Percentiles rank a stretch among this genome's conserved stretches.
phyloP scores from a whole-genome alignment of 2,888 invertebrate species.

The Patella caerulea region DNA sequence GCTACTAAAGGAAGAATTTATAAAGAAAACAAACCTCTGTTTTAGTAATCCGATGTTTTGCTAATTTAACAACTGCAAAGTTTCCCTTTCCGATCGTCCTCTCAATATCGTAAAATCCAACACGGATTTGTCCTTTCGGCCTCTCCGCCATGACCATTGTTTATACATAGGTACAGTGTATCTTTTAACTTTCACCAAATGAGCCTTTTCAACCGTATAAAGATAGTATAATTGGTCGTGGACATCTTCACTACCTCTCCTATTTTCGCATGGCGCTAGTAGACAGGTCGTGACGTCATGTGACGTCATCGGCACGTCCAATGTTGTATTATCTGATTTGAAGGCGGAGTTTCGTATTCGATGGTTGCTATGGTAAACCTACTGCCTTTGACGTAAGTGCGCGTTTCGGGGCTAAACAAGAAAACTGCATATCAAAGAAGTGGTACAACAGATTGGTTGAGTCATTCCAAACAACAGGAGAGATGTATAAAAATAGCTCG shows the following conservation, averaged over 20 bases:
- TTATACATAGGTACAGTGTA: constrained; percentile 34
- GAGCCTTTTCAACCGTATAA: constrained; percentile 27
- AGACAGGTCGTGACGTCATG: constrained; percentile 41
- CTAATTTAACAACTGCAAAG: constrained; percentile 98
- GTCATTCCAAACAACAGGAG: background rate
- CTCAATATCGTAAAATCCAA: constrained; percentile 97
- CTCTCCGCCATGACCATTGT: constrained; percentile 62
- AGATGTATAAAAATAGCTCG: constrained; percentile 4
- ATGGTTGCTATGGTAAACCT: constrained; percentile 56
- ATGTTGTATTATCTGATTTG: constrained; percentile 43
- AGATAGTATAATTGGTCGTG: constrained; percentile 24
- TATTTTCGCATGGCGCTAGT: constrained; percentile 35
- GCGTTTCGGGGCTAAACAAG: background rate
- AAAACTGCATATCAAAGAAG: constrained; percentile 7
- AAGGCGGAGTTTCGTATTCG: constrained; percentile 60
- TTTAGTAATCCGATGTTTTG: constrained; percentile 97
- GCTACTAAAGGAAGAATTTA: background rate
- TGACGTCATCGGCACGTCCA: constrained; percentile 30
- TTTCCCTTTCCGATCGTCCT: constrained; percentile 98
- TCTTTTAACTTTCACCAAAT: constrained; percentile 28
- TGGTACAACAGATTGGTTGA: background rate
- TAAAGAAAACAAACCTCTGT: constrained; percentile 85
- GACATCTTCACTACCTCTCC: constrained; percentile 12
- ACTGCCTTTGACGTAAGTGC: background rate
- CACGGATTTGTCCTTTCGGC: constrained; percentile 71